phyloP scores from a whole-genome alignment of 2,797 vertebrate species.

The Enteromius radiatus region DNA sequence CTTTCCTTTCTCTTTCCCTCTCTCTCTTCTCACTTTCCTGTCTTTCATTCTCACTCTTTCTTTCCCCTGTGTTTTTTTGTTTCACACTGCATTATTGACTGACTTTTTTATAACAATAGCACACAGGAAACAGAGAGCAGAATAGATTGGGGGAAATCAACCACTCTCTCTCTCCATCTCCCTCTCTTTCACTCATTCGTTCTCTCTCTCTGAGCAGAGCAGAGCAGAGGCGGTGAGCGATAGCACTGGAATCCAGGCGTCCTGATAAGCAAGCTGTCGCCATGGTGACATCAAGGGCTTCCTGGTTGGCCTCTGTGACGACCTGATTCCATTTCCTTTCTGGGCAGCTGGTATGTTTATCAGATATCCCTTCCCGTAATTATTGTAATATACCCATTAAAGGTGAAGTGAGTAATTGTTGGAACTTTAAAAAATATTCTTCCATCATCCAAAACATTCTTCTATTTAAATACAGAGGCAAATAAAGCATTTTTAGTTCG shows the following conservation, averaged over 20 bases:
- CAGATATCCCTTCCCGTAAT: background rate
- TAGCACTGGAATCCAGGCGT: slow-evolving; percentile 72
- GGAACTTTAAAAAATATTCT: background rate
- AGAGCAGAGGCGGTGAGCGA: slow-evolving; percentile 46
- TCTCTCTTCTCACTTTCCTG: slow-evolving; percentile 42
- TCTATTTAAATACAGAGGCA: background rate
- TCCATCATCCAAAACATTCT: background rate
- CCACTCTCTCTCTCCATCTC: background rate
- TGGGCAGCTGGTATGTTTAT: slow-evolving; percentile 1
- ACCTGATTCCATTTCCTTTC: slow-evolving; percentile 64
- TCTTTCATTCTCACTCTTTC: slow-evolving; percentile 37
- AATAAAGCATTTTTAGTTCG: background rate
- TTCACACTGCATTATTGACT: slow-evolving; percentile 34
- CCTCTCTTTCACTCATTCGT: slow-evolving; percentile 50
- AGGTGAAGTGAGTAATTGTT: background rate
- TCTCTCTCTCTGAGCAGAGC: slow-evolving; percentile 9
- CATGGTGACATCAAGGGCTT: slow-evolving; percentile 66
- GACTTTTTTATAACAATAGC: slow-evolving; percentile 26
- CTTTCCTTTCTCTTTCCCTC: slow-evolving; percentile 62
- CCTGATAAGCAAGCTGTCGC: slow-evolving; percentile 72
- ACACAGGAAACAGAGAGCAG: background rate
- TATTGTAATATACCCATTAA: slow-evolving; percentile 15
- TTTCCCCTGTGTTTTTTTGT: slow-evolving; percentile 22
- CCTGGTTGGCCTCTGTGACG: slow-evolving; percentile 56
- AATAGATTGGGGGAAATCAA: slow-evolving; percentile 1